A percentile compares a stretch with the other conserved stretches of the same genome.
phyloP scores from a whole-genome alignment of 1,140 invertebrate species.

The Streblospio benedicti region DNA sequence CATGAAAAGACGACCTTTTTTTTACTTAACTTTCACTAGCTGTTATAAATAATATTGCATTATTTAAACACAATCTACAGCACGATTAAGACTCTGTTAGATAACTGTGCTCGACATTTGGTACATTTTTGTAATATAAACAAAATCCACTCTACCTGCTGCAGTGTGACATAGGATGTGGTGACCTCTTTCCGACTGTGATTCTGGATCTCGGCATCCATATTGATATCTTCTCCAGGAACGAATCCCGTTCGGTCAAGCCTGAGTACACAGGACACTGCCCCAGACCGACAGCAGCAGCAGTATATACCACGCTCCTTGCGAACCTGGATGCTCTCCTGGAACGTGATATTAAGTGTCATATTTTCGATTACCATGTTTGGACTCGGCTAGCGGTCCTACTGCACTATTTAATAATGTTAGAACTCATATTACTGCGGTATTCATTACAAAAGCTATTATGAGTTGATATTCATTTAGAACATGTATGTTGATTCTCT shows the following conservation, averaged over 20 bases:
- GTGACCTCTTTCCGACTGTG: constrained; percentile 52
- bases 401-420: too few species aligned
- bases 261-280: constrained; percentile 71
- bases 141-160: constrained; percentile 21
- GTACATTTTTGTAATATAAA: too few species aligned
- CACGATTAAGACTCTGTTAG: too few species aligned
- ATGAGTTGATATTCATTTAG: too few species aligned
- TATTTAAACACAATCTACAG: not conserved
- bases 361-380: too few species aligned
- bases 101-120: too few species aligned
- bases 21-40: not conserved
- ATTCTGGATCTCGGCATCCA: constrained; percentile 77
- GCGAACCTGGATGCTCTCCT: constrained; percentile 87
- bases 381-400: too few species aligned
- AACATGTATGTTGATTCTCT: too few species aligned
- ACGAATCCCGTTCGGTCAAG: constrained; percentile 86
- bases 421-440: too few species aligned
- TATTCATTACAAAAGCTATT: too few species aligned
- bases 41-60: not conserved
- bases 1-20: not conserved
- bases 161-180: constrained; percentile 18
- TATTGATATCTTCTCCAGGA: constrained; percentile 79
- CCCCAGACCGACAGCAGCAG: constrained; percentile 72
- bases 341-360: constrained; percentile 23
- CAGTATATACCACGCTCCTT: constrained; percentile 78